A percentile compares a stretch with the other conserved stretches of the same genome.
phyloP scores from a whole-genome alignment of 1,140 invertebrate species.

The Eupristina koningsbergeri region DNA sequence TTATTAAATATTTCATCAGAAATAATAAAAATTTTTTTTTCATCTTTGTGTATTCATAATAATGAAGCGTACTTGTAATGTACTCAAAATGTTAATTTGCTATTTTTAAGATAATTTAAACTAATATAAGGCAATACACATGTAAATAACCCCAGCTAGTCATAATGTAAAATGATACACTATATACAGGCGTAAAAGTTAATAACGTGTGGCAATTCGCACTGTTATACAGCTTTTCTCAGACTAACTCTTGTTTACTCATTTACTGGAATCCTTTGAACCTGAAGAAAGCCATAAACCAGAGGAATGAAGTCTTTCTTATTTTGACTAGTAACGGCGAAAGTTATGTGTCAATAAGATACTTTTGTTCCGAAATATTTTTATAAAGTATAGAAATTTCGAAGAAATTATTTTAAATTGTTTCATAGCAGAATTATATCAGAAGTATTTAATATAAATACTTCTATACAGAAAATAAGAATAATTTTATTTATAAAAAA shows the following conservation, averaged over 20 bases:
- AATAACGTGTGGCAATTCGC: background rate
- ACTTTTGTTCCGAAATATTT: background rate
- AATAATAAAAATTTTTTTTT: background rate
- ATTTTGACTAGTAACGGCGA: background rate
- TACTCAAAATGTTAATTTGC: background rate
- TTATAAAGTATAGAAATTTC: background rate
- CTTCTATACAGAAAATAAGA: no score
- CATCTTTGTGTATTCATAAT: background rate
- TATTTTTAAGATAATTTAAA: background rate
- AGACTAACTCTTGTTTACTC: background rate
- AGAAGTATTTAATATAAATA: no score
- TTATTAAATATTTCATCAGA: background rate
- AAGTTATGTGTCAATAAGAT: background rate
- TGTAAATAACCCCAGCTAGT: no score
- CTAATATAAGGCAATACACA: background rate
- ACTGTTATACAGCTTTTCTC: background rate
- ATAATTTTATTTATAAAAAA: no score
- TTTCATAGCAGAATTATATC: no score
- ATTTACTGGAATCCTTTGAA: background rate
- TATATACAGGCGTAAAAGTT: background rate
- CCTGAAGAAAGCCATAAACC: background rate
- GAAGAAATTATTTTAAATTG: no score
- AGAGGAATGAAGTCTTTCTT: background rate
- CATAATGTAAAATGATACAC: no score
- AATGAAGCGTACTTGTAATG: no score